Evolutionary conservation across 2,888 invertebrate species (phyloP), one percentile per base, ranked within the genome.

Genomic region (Antheraea yamamai): DNA sequence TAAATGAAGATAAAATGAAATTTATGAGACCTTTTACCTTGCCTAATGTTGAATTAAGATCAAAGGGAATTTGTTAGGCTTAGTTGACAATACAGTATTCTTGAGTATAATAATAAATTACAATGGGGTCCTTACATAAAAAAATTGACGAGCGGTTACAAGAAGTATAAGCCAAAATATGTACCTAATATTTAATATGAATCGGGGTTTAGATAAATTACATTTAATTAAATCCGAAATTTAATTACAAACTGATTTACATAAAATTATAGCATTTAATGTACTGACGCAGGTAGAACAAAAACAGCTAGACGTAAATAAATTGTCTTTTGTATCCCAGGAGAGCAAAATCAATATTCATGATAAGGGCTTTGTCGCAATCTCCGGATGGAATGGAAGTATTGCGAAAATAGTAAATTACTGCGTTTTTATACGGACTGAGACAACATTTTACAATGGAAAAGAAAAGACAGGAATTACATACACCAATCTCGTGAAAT

Each of bases 281-380:
- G 55, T 20, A 55, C 55, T 16, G 55, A 20, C 55, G 55, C 6
- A 55, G 20, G 14, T 20, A 72, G 76, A 75, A 77, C 79, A 81
- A 78, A 76, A 75, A 75, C 51, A 73, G 76, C 79, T 26, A 75
- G 79, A 76, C 76, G 70, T 23, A 61, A 61, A 61, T 73, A 76
- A 77, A 78, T 81, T 81, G 82, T 83, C 80, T 80, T 73, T 77
- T 75, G 74, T 74, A 75, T 78, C 77, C 72, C 73, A 73, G 74
- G 75, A 73, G 76, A 81, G 72, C 78, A 77, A 81, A 79, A 78
- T 79, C 77, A 78, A 79, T 81, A 82, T 78, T 77, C 77, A 75
- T 79, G 79, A 81, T 78, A 77, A 79, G 82, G 80, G 79, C 79
- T 79, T 76, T 75, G 70, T 76, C 64, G 73, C 73, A 75, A 79